Evolutionary conservation across 2,888 invertebrate species (phyloP).

Genomic region (Acrobasis consociella): DNA sequence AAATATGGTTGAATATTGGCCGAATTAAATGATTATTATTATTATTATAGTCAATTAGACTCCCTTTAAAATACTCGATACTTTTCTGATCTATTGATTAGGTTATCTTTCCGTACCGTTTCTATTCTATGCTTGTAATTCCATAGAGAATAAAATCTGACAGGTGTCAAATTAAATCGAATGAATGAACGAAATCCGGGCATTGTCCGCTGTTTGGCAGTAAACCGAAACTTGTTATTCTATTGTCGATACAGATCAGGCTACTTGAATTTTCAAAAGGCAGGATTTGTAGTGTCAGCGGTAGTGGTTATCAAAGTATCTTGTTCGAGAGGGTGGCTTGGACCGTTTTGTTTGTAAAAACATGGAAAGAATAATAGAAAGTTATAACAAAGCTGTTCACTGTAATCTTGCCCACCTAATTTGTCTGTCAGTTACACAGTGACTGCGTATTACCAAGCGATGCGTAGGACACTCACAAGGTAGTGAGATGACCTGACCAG

Average conservation of each 20-base stretch:
- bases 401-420: no score
- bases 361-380: not conserved
- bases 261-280: constrained; percentile 33
- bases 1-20: no score
- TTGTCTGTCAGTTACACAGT: no score
- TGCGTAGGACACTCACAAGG: no score
- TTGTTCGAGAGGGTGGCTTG: constrained; percentile 16
- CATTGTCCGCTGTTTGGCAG: constrained; percentile 42
- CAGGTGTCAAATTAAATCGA: constrained; percentile 34
- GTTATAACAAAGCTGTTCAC: no score
- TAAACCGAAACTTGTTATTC: constrained; percentile 52
- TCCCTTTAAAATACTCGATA: no score
- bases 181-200: constrained; percentile 41
- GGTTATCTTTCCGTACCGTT: constrained; percentile 12
- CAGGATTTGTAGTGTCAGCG: constrained; percentile 34
- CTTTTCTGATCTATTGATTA: no score
- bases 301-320: constrained; percentile 8
- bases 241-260: constrained; percentile 39
- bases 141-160: constrained; percentile 25
- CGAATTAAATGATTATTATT: no score
- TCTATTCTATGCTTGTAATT: constrained; percentile 19
- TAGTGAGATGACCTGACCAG: no score
- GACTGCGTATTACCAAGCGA: no score
- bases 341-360: not conserved
- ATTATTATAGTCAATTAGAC: no score